Evolutionary conservation across 2,888 invertebrate species (phyloP).

Genomic region (Melanchra persicariae): DNA sequence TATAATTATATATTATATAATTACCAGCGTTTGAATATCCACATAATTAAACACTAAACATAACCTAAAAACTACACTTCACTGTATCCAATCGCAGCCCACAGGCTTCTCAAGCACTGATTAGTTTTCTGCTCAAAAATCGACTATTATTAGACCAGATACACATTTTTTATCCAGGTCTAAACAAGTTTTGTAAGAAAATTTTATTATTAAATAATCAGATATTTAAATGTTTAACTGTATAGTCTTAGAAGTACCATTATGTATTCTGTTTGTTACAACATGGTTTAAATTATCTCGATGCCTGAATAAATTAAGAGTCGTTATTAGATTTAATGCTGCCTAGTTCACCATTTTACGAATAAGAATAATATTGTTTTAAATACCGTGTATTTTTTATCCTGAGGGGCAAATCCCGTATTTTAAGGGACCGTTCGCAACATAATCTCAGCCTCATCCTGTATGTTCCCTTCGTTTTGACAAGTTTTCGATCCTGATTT

Average conservation of each 20-base stretch:
- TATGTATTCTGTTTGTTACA: not conserved
- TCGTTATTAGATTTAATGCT: not conserved
- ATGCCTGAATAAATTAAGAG: not conserved
- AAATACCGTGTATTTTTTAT: too few species aligned
- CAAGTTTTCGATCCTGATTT: too few species aligned
- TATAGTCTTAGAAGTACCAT: not conserved
- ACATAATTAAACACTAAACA: slow-evolving; percentile 31
- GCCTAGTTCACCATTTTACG: not conserved
- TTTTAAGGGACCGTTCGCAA: too few species aligned
- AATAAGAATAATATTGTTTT: not conserved
- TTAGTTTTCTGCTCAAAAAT: slow-evolving; percentile 2
- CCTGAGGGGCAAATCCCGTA: not conserved
- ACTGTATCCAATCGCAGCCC: slow-evolving; percentile 1
- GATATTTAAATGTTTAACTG: slow-evolving; percentile 12
- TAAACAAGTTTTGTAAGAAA: slow-evolving; percentile 18
- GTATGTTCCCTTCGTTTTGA: too few species aligned
- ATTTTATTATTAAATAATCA: slow-evolving; percentile 5
- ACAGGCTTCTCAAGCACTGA: slow-evolving; percentile 1
- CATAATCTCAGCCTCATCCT: too few species aligned
- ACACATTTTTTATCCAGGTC: slow-evolving; percentile 14
- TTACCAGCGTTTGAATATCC: slow-evolving; percentile 41
- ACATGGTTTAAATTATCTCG: slow-evolving; percentile 7
- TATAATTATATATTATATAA: too few species aligned
- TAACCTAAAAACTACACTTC: slow-evolving; percentile 5
- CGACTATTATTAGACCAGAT: not conserved